A percentile compares a stretch with the other conserved stretches of the same genome.
phyloP scores from a whole-genome alignment of 2,113 vertebrate genomes.

The Zapornia atra region DNA sequence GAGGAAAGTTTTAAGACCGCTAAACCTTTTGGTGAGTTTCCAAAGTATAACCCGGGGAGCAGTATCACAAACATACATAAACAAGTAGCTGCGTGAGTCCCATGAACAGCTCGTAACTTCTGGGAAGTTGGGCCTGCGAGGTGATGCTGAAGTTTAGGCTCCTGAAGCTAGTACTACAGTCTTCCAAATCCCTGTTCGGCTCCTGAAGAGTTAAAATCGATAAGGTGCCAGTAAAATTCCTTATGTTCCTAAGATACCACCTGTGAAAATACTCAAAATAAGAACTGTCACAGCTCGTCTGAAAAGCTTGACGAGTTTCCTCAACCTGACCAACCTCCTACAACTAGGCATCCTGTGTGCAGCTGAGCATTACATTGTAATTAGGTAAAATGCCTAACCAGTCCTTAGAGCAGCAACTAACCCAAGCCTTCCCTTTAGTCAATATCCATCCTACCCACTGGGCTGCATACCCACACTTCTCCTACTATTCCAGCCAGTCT shows the following conservation, averaged over 20 bases:
- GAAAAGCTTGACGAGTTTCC: not conserved
- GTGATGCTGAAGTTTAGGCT: not conserved
- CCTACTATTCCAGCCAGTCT: not conserved
- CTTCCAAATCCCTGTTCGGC: not conserved
- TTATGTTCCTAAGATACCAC: not conserved
- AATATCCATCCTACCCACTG: not conserved
- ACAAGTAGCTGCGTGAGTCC: not conserved
- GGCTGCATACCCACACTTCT: not conserved
- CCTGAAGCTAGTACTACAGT: not conserved
- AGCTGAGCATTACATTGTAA: not conserved
- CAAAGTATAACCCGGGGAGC: not conserved
- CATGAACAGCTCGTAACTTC: slow-evolving; percentile 21
- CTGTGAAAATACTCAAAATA: not conserved
- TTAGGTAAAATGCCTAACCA: not conserved
- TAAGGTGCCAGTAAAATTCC: not conserved
- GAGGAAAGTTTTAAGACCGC: slow-evolving; percentile 39
- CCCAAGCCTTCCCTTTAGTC: not conserved
- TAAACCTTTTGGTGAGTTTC: slow-evolving; percentile 2
- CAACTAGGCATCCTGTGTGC: not conserved
- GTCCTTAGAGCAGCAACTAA: not conserved
- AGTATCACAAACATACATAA: slow-evolving; percentile 17
- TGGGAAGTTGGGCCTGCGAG: not conserved
- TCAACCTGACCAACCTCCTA: not conserved
- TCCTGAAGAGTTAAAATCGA: not conserved
- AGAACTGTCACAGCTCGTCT: not conserved